Conservation (phyloP, 2,113 vertebrate species). For the Brachirus orientalis region DNA sequence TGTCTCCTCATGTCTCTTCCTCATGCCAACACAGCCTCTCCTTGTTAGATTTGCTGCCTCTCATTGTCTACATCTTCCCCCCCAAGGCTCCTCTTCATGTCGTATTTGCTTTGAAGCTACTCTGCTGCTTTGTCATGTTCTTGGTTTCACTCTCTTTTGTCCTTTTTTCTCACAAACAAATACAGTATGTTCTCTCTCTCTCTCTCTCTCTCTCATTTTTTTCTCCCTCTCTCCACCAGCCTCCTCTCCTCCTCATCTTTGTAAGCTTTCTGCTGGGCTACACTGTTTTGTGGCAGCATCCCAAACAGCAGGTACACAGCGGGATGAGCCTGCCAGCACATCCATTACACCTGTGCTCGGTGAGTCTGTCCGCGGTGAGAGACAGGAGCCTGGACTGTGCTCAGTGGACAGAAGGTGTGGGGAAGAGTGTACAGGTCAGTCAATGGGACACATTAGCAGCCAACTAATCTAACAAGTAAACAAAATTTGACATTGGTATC, state of each 20-base stretch:
- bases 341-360: constrained; percentile 41
- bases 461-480: neutral
- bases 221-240: neutral
- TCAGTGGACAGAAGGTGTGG: constrained; percentile 10
- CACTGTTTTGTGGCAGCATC: constrained; percentile 16
- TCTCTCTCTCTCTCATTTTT: neutral
- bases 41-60: constrained; percentile 23
- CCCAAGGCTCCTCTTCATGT: constrained; percentile 11
- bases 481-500: constrained; percentile 12
- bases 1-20: constrained; percentile 51
- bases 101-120: constrained; percentile 22
- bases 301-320: constrained; percentile 31
- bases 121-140: constrained; percentile 34
- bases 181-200: neutral
- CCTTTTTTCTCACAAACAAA: neutral
- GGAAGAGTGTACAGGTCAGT: constrained; percentile 13
- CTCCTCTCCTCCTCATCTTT: constrained; percentile 17
- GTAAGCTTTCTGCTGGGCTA: constrained; percentile 30
- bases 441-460: constrained; percentile 11
- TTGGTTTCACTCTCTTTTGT: neutral
- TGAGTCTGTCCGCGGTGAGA: neutral
- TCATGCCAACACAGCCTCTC: constrained; percentile 34
- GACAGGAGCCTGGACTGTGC: no score
- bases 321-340: constrained; percentile 19
- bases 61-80: constrained; percentile 23